phyloP scores from a whole-genome alignment of 2,113 vertebrate genomes.

The Pagrus major region DNA sequence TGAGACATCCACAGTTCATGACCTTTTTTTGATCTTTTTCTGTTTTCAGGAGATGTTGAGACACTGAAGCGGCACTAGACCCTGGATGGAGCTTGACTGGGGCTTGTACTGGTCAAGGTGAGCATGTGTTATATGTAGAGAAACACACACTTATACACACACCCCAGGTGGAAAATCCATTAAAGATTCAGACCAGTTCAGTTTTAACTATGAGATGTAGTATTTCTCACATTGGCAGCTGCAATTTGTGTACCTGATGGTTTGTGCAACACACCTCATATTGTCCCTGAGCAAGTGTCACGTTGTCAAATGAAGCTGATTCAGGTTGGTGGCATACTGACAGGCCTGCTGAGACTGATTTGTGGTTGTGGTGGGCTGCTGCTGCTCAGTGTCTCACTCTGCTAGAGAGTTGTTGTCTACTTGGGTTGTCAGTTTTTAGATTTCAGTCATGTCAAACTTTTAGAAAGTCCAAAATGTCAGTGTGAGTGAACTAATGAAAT shows the following conservation, averaged over 20 bases:
- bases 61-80: slow-evolving; percentile 55
- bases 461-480: neutral
- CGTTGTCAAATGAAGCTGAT: slow-evolving; percentile 39
- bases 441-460: neutral
- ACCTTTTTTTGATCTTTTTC: slow-evolving; percentile 17
- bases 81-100: slow-evolving; percentile 73
- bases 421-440: slow-evolving; percentile 1
- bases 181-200: slow-evolving; percentile 13
- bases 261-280: slow-evolving; percentile 9
- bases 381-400: slow-evolving; percentile 12
- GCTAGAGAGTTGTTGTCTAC: neutral
- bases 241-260: slow-evolving; percentile 6
- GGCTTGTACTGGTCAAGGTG: slow-evolving; percentile 74
- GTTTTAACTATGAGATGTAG: slow-evolving; percentile 6
- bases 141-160: neutral
- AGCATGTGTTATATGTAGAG: slow-evolving; percentile 21
- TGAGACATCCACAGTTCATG: slow-evolving; percentile 25
- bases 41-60: slow-evolving; percentile 69
- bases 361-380: slow-evolving; percentile 53
- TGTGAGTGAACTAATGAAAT: neutral
- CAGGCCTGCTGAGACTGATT: slow-evolving; percentile 59
- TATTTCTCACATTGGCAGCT: slow-evolving; percentile 12
- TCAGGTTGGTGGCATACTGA: slow-evolving; percentile 50
- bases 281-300: slow-evolving; percentile 47
- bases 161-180: neutral